phyloP scores from a whole-genome alignment of 2,113 vertebrate genomes.

The Jaculus jaculus region DNA sequence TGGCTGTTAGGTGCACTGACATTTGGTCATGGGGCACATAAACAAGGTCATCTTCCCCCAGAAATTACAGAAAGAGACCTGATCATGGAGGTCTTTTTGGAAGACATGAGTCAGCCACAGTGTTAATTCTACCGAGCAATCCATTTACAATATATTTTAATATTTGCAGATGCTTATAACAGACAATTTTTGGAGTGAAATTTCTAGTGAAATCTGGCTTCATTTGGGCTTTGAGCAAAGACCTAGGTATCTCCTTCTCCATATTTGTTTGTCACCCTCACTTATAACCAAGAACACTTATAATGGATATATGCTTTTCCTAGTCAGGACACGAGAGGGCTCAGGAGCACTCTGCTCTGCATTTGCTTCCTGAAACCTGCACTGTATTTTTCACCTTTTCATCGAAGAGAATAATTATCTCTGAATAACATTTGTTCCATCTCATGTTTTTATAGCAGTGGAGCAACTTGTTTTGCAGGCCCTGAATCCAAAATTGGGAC shows the following conservation, averaged over 20 bases:
- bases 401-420: slow-evolving; percentile 27
- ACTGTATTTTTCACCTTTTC: background rate
- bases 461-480: slow-evolving; percentile 51
- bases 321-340: background rate
- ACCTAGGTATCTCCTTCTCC: background rate
- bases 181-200: background rate
- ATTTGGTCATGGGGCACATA: background rate
- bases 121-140: background rate
- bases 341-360: background rate
- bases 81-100: background rate
- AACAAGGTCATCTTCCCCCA: background rate
- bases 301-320: background rate
- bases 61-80: background rate
- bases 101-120: background rate
- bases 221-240: slow-evolving; percentile 4
- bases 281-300: background rate
- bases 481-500: slow-evolving; percentile 40
- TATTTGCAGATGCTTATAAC: background rate
- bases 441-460: slow-evolving; percentile 34
- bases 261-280: background rate
- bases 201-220: slow-evolving; percentile 6
- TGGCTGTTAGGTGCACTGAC: background rate
- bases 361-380: background rate
- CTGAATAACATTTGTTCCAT: slow-evolving; percentile 54
- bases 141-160: background rate